Base-by-base conservation (phyloP, 2,113 vertebrate genomes). In the Petroica traversi region DNA sequence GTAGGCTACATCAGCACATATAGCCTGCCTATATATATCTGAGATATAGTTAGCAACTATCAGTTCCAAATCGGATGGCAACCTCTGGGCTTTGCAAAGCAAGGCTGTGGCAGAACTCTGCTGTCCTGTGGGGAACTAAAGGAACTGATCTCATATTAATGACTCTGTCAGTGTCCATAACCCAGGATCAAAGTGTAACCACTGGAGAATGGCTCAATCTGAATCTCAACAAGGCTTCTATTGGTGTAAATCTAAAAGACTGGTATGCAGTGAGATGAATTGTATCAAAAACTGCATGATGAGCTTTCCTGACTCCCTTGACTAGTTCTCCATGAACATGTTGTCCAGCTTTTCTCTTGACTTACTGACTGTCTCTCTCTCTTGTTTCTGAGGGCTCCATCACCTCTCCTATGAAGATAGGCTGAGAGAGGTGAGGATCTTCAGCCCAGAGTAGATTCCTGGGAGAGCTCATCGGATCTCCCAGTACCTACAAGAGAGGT, bases 141-240 rank as follows among this genome's bases (percentile, higher is more conserved):
- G 55, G 13, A 84, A 49, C 49, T 64, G 8, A 52, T 87, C 61
- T 74, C 68, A 63, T 23, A 31, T 25, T 24, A 7, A 8, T 66
- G n/a, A n/a, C 10, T 28, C 29, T 74, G 14, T 31, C 49, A 33
- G 18, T 24, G 61, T 66, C 46, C 54, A 14, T 38, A 49, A 3
- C 9, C 16, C 0, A 0, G 4, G 9, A 71, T 78, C 46, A 62
- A 58, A 62, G 24, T 12, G 49, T 1, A 74, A 9, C 7, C 41
- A 26, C 13, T 36, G 15, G 8, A 58, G 36, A 77, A 54, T 0
- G 0, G 28, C 17, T 58, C 25, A 23, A 9, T 23, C 12, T 31
- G 11, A 19, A 71, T 43, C 23, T 54, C 43, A 68, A 77, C 12
- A 8, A 46, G 29, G 5, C n/a, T 45, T 36, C 31, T 14, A 18